A percentile compares a stretch with the other conserved stretches of the same genome.
These are phyloP conservation scores for Dicrurus megarhynchus DNA, from an alignment of 2,113 vertebrate species.

Conservation along the genomic window DNA sequence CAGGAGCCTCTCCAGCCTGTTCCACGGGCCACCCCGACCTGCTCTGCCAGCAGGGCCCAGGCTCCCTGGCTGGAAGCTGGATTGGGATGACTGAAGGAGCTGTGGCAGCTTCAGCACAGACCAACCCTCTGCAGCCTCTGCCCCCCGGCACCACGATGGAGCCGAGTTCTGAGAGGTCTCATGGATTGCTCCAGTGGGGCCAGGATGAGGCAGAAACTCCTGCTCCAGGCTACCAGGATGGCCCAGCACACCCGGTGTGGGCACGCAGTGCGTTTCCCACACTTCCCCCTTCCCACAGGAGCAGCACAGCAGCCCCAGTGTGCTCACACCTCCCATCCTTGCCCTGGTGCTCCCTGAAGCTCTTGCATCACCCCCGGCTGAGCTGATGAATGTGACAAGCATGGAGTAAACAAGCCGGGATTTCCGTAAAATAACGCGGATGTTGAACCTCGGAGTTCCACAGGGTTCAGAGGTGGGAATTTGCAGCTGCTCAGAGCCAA, in stretches of 20 bases:
- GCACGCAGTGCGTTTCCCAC: accelerated
- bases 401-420: background rate
- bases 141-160: background rate
- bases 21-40: background rate
- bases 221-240: background rate
- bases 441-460: background rate
- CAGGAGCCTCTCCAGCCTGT: conserved; percentile 11
- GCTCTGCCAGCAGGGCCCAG: background rate
- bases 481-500: background rate
- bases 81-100: accelerated
- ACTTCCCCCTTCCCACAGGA: background rate
- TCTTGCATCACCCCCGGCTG: conserved; percentile 33
- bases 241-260: background rate
- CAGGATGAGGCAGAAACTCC: background rate
- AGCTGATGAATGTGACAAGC: background rate
- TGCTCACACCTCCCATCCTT: background rate
- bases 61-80: background rate
- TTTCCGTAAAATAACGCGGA: background rate
- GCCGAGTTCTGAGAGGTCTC: background rate
- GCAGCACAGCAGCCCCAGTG: background rate
- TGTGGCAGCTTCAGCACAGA: background rate
- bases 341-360: background rate
- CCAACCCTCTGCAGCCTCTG: background rate
- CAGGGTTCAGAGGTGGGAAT: background rate
- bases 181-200: accelerated